Evolutionary conservation across 1,140 invertebrate species (phyloP).

Genomic region (Agraylea sexmaculata): DNA sequence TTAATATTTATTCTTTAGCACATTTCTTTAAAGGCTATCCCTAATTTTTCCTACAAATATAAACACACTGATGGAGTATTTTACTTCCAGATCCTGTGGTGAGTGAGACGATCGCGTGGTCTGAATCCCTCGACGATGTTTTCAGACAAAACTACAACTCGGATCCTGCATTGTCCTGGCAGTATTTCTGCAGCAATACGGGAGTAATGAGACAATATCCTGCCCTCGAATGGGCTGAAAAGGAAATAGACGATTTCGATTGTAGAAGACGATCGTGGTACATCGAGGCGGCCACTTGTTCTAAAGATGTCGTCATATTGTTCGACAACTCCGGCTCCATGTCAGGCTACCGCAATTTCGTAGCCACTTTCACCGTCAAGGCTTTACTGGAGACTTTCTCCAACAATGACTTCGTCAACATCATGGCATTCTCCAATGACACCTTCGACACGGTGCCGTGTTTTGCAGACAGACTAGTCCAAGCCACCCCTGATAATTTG

Average conservation of each 20-base stretch:
- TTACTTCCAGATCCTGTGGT: constrained; percentile 45
- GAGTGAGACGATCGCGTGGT: constrained; percentile 73
- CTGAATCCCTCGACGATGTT: constrained; percentile 66
- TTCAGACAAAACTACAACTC: constrained; percentile 77
- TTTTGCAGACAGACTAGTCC: constrained; percentile 71
- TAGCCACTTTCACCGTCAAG: constrained; percentile 59
- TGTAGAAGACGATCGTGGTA: constrained; percentile 85
- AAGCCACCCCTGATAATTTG: constrained; percentile 88
- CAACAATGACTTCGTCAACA: constrained; percentile 95
- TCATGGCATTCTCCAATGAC: constrained; percentile 63
- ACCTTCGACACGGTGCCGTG: constrained; percentile 62
- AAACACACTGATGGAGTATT: too few species aligned
- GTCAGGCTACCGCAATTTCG: constrained; percentile 66
- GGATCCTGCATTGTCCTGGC: constrained; percentile 85
- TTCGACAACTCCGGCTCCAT: constrained; percentile 96
- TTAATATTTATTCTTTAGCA: too few species aligned
- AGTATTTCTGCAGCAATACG: constrained; percentile 87
- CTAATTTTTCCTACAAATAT: too few species aligned
- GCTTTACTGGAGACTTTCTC: constrained; percentile 90
- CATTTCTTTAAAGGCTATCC: too few species aligned
- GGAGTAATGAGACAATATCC: constrained; percentile 90
- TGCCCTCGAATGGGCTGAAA: constrained; percentile 49
- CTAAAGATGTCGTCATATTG: constrained; percentile 94
- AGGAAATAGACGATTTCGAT: constrained; percentile 61
- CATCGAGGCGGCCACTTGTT: constrained; percentile 92